A percentile compares a stretch with the other conserved stretches of the same genome.
Evolutionary conservation across 2,113 vertebrate species (phyloP).

Genomic region (Cyanistes caeruleus): DNA sequence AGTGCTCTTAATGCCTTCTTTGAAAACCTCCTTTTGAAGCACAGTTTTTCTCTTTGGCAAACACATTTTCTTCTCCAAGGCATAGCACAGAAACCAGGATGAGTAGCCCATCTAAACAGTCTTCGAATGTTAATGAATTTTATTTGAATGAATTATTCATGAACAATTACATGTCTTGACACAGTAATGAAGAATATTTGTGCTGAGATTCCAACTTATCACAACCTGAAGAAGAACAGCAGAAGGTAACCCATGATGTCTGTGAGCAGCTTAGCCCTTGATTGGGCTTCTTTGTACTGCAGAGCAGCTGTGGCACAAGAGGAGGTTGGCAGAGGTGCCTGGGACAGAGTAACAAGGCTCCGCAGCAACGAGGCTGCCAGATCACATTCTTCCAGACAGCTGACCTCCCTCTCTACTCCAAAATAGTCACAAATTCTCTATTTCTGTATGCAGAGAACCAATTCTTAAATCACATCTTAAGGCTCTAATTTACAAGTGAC

Average conservation of each 20-base stretch:
- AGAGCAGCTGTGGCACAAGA: neutral
- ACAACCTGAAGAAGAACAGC: neutral
- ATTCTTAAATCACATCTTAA: neutral
- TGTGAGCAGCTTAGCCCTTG: neutral
- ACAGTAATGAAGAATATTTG: rapidly evolving
- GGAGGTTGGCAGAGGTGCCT: neutral
- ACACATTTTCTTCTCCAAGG: neutral
- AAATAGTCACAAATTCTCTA: neutral
- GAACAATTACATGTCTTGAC: neutral
- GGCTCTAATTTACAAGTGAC: neutral
- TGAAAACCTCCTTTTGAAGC: neutral
- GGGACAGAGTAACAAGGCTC: neutral
- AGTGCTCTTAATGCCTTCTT: neutral
- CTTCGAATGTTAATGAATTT: neutral
- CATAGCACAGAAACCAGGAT: neutral
- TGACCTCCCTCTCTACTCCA: neutral
- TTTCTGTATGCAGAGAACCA: neutral
- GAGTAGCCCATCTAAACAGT: neutral
- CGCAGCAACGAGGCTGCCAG: rapidly evolving
- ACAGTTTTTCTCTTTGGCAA: neutral
- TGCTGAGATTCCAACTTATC: neutral
- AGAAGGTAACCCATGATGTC: neutral
- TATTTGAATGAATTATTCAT: neutral
- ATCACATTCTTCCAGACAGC: rapidly evolving
- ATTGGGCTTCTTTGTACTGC: neutral